Base-by-base conservation (phyloP, 1,140 invertebrate genomes). In the Platorchestia sp. region DNA sequence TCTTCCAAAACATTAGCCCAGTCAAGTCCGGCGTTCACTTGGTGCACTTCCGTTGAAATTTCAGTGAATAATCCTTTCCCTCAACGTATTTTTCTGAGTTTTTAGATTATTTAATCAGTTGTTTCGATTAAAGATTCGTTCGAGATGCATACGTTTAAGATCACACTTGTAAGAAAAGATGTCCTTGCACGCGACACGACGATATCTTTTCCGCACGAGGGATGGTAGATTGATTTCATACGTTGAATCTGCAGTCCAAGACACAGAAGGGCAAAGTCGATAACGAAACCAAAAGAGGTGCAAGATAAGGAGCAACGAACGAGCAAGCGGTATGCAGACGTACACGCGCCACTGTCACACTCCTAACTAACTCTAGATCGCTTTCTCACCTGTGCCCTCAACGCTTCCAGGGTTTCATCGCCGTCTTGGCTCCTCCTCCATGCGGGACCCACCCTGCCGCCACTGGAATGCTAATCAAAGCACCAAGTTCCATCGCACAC, bases 291-390 rank as follows among this genome's bases (percentile, higher is more conserved):
- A 93, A 93, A 93, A 93, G 43, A 7, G 87, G 87, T 42, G 43
- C 91, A 47, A 93, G 91, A 93, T 93, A 47, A 93, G 43, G 45
- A 93, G 91, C 19, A 10, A 93, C 43, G 43, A 93, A 45, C 91
- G 44, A 93, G 91, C 45, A 93, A 45, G 43, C 91, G 91, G 45
- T 16, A 93, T 93, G 91, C 91, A 93, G 91, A 45, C 27, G 43
- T 93, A 44, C 91, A 93, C 91, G 16, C 91, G 91, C 91, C 91
- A 93, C 91, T 45, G 43, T 93, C 91, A 93, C 91, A 93, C 91
- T 93, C 91, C 91, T 45, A 93, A 93, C 91, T 93, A 47, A 93
- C 91, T 44, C 91, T 27, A 93, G 43, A 93, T 45, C 91, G 45
- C 45, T 40, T 45, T 44, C 91, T 93, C 45, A 93, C 91, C 91